Evolutionary conservation across 1,140 invertebrate species (phyloP).

Genomic region (Microplitis mediator): DNA sequence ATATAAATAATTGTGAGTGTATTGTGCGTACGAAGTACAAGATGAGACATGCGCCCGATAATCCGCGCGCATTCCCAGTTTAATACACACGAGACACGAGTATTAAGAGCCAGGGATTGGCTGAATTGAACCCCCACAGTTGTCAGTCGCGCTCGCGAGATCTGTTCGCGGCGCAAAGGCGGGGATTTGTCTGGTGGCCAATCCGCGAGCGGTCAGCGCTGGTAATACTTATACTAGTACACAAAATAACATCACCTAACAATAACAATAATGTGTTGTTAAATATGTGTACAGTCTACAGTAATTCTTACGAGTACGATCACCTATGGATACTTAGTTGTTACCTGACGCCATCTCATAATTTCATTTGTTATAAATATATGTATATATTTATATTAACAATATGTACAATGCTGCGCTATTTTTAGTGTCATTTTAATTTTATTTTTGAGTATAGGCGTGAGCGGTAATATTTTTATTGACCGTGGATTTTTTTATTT

Average conservation of each 20-base stretch:
- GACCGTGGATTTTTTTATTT: too few species aligned
- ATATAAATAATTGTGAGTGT: background rate
- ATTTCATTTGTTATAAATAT: constrained; percentile 42
- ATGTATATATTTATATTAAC: background rate
- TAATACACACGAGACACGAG: background rate
- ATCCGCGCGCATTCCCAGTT: background rate
- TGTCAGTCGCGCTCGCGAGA: constrained; percentile 21
- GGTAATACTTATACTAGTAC: background rate
- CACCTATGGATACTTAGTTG: constrained; percentile 45
- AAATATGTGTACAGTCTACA: background rate
- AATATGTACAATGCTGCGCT: background rate
- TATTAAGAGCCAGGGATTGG: constrained; percentile 18
- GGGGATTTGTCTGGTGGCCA: constrained; percentile 54
- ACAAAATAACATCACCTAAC: background rate
- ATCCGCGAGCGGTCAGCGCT: constrained; percentile 45
- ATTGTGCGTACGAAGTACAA: background rate
- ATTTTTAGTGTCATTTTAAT: background rate
- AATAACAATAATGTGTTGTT: background rate
- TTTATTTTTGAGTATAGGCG: too few species aligned
- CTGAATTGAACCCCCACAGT: constrained; percentile 21
- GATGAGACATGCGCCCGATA: constrained; percentile 13
- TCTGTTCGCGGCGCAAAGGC: constrained; percentile 43
- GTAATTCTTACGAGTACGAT: constrained; percentile 36
- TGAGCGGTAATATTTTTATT: too few species aligned
- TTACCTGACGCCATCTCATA: constrained; percentile 48